Percentiles rank a stretch among this genome's conserved stretches.
Conservation (phyloP, 2,888 invertebrate species). For the Smittia aterrima region DNA sequence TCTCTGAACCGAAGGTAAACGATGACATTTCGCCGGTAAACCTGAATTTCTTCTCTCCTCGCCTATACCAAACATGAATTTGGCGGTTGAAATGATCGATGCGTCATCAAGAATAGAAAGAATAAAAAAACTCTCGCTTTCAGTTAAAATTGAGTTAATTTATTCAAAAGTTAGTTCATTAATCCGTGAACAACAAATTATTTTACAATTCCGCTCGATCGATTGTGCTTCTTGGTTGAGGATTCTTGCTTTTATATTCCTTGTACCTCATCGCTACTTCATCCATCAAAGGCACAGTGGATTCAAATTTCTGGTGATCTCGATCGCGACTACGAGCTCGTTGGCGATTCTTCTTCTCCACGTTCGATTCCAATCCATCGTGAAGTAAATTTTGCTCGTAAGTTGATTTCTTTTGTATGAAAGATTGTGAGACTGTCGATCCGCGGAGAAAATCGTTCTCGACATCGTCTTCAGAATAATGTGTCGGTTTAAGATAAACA, state of each 20-base stretch:
- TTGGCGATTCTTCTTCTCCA: neutral
- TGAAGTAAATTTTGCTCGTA: slow-evolving; percentile 39
- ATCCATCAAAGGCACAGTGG: slow-evolving; percentile 23
- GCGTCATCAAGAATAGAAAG: too few species aligned
- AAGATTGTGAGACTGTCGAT: slow-evolving; percentile 53
- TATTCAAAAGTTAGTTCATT: too few species aligned
- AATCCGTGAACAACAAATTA: too few species aligned
- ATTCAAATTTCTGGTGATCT: neutral
- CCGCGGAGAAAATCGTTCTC: slow-evolving; percentile 51
- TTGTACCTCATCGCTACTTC: slow-evolving; percentile 31
- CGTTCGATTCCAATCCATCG: neutral
- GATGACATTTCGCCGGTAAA: too few species aligned
- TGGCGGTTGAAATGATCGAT: too few species aligned
- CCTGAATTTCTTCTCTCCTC: too few species aligned
- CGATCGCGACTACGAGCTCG: neutral
- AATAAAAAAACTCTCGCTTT: too few species aligned
- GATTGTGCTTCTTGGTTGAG: slow-evolving; percentile 3
- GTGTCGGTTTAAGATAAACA: slow-evolving; percentile 43
- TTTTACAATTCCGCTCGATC: slow-evolving; percentile 31
- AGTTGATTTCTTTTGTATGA: slow-evolving; percentile 48
- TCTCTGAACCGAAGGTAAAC: too few species aligned
- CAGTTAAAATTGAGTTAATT: too few species aligned
- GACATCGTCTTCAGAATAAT: slow-evolving; percentile 44
- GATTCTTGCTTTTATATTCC: neutral
- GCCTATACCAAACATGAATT: too few species aligned